A percentile compares a stretch with the other conserved stretches of the same genome.
Conservation (phyloP, 1,140 invertebrate genomes). For the Brachionus angularis region DNA sequence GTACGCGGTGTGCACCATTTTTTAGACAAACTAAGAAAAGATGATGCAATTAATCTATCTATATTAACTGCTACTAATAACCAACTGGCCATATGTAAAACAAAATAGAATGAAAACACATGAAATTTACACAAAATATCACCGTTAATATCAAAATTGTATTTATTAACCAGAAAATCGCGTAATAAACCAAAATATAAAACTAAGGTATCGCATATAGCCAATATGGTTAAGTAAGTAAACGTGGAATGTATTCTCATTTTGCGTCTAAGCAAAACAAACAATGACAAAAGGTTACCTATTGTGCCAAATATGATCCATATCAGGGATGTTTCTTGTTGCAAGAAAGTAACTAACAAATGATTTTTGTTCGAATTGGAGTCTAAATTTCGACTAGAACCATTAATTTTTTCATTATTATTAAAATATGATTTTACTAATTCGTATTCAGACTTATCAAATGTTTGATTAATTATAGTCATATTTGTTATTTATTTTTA, state of each 20-base stretch:
- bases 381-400: too few relatives aligned
- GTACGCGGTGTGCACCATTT: slow-evolving; percentile 30
- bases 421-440: too few relatives aligned
- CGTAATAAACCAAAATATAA: slow-evolving; percentile 41
- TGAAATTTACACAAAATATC: slow-evolving; percentile 43
- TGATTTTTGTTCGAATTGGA: too few relatives aligned
- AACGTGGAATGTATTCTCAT: slow-evolving; percentile 41
- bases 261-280: slow-evolving; percentile 29
- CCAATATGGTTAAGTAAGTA: slow-evolving; percentile 27
- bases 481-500: too few relatives aligned
- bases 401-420: too few relatives aligned
- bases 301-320: slow-evolving; percentile 40
- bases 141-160: slow-evolving; percentile 25
- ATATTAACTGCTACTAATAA: slow-evolving; percentile 25
- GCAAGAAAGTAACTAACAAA: background rate
- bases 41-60: slow-evolving; percentile 18
- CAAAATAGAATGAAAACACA: slow-evolving; percentile 44
- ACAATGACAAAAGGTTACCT: slow-evolving; percentile 22
- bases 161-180: slow-evolving; percentile 37
- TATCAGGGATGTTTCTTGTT: slow-evolving; percentile 22
- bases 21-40: slow-evolving; percentile 37
- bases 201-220: slow-evolving; percentile 29
- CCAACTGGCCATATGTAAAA: slow-evolving; percentile 38
- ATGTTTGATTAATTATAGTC: too few relatives aligned
- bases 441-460: too few relatives aligned